Evolutionary conservation across 2,888 invertebrate genomes (phyloP).

Genomic region (Lamellibrachia columna): DNA sequence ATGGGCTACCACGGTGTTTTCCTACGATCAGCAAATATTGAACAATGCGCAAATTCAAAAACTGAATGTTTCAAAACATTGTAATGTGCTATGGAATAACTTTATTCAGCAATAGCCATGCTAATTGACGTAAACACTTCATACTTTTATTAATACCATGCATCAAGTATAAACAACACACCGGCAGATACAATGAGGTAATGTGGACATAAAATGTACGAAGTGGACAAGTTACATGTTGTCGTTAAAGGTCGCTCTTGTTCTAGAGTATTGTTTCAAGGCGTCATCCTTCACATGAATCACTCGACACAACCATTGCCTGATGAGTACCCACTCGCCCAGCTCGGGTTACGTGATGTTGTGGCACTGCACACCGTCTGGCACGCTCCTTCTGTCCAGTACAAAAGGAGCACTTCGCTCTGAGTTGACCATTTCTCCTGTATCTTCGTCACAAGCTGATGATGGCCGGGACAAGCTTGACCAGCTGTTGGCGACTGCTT

Average conservation of each 20-base stretch:
- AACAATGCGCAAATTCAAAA: too few relatives aligned
- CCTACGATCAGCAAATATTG: too few relatives aligned
- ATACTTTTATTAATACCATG: background rate
- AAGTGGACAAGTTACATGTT: background rate
- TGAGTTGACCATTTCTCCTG: background rate
- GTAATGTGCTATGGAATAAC: too few relatives aligned
- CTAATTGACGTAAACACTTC: background rate
- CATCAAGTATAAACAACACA: background rate
- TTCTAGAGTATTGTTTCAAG: background rate
- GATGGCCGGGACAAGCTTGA: background rate
- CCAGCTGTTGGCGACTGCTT: background rate
- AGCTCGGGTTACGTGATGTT: background rate
- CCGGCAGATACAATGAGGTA: background rate
- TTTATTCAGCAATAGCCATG: too few relatives aligned
- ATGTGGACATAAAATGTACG: background rate
- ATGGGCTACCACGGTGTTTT: too few relatives aligned
- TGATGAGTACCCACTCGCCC: background rate
- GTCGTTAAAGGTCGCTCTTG: background rate
- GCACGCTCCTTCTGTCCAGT: background rate
- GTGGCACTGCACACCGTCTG: background rate
- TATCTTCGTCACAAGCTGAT: background rate
- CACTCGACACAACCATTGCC: background rate
- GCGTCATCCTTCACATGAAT: background rate
- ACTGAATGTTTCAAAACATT: too few relatives aligned
- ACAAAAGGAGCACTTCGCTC: background rate